phyloP scores from a whole-genome alignment of 2,797 vertebrate species.

The Champsocephalus esox region DNA sequence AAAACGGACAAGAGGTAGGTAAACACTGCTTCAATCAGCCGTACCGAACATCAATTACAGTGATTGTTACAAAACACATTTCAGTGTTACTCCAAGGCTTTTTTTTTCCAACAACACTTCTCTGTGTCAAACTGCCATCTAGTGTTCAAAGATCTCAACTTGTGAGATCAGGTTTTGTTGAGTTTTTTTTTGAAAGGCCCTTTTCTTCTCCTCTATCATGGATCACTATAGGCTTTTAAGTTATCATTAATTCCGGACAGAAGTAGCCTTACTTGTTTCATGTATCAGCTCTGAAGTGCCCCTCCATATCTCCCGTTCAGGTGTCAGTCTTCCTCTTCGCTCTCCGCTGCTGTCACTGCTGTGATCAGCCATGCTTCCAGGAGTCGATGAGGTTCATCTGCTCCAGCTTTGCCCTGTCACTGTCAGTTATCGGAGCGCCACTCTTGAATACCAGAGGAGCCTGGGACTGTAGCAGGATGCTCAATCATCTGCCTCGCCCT shows the following conservation, averaged over 20 bases:
- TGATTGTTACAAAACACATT: conserved; percentile 19
- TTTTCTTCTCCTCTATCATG: conserved; percentile 5
- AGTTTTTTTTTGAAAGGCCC: not conserved
- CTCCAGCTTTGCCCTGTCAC: conserved; percentile 57
- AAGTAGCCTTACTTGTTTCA: conserved; percentile 18
- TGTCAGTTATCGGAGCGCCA: conserved; percentile 59
- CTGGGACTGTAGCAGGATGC: conserved; percentile 17
- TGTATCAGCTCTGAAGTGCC: conserved; percentile 28
- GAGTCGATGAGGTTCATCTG: conserved; percentile 67
- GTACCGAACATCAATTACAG: conserved; percentile 47
- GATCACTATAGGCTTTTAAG: conserved; percentile 10
- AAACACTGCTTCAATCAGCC: conserved; percentile 44
- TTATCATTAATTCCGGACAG: conserved; percentile 21
- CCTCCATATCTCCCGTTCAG: conserved; percentile 19
- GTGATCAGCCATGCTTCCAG: conserved; percentile 59
- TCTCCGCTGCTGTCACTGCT: conserved; percentile 30
- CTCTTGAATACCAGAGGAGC: conserved; percentile 49
- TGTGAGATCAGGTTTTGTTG: not conserved
- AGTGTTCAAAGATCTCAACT: conserved; percentile 47
- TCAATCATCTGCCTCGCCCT: conserved; percentile 26
- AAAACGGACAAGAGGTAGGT: conserved; percentile 33
- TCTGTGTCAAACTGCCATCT: conserved; percentile 71
- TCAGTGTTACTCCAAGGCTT: not conserved
- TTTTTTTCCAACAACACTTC: not conserved
- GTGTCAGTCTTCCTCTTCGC: conserved; percentile 19